phyloP scores from a whole-genome alignment of 2,113 vertebrate genomes.

The Malurus cyaneus region DNA sequence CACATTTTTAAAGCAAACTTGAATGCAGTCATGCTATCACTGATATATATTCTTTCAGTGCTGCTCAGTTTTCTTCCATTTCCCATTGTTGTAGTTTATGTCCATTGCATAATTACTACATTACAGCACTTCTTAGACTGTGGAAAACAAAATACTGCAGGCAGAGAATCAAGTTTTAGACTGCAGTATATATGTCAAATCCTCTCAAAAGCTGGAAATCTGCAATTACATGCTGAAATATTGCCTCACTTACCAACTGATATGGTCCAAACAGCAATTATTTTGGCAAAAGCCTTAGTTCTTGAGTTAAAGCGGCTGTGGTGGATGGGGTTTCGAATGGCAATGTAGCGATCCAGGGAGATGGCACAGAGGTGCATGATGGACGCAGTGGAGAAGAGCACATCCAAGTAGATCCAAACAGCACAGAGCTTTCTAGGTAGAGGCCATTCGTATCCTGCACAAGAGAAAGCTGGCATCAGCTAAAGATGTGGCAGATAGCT shows the following conservation, averaged over 20 bases:
- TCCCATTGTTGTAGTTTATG: neutral
- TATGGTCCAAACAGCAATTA: constrained; percentile 94
- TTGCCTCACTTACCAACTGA: constrained; percentile 84
- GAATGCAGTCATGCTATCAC: neutral
- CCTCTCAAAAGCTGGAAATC: neutral
- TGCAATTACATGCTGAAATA: constrained; percentile 16
- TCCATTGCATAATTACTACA: neutral
- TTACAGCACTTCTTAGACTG: neutral
- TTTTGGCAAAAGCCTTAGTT: constrained; percentile 92
- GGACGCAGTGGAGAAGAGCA: constrained; percentile 95
- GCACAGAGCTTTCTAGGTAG: constrained; percentile 87
- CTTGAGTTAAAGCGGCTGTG: constrained; percentile 96
- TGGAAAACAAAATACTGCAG: neutral
- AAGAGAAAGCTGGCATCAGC: neutral
- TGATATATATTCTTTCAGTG: neutral
- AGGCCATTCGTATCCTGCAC: constrained; percentile 89
- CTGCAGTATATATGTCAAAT: neutral
- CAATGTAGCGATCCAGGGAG: constrained; percentile 94
- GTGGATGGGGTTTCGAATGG: constrained; percentile 92
- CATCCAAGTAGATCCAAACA: constrained; percentile 95
- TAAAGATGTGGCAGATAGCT: neutral
- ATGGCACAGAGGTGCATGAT: constrained; percentile 98
- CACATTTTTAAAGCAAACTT: neutral
- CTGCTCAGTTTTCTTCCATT: neutral
- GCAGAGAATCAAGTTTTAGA: neutral